phyloP scores from a whole-genome alignment of 2,113 vertebrate species.

The Sprattus sprattus region DNA sequence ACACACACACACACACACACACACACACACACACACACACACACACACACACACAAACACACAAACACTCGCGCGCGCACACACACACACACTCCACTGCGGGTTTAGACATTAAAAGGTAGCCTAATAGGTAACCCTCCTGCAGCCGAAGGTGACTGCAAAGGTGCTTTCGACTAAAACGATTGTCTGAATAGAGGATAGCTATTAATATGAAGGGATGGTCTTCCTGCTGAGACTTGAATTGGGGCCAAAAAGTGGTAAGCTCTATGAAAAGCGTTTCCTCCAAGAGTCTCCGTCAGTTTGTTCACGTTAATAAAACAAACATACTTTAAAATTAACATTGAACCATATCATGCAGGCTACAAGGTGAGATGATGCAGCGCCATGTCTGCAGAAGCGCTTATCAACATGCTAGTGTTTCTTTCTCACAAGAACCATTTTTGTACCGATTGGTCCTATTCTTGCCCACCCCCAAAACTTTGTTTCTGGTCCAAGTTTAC shows the following conservation, averaged over 20 bases:
- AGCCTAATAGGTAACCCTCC: constrained; percentile 44
- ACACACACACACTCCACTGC: constrained; percentile 66
- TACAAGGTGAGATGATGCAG: constrained; percentile 5
- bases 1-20: neutral
- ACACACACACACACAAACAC: constrained; percentile 61
- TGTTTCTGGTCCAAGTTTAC: constrained; percentile 38
- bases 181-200: constrained; percentile 77
- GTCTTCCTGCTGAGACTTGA: neutral
- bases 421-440: neutral
- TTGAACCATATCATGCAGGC: constrained; percentile 15
- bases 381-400: constrained; percentile 46
- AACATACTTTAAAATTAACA: neutral
- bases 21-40: constrained; percentile 10
- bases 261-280: neutral
- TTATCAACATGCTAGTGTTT: constrained; percentile 35
- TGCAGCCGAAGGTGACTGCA: constrained; percentile 85
- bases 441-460: constrained; percentile 9
- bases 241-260: neutral
- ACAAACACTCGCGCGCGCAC: constrained; percentile 54
- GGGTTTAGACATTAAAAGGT: constrained; percentile 42
- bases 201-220: neutral
- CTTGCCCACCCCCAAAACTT: neutral
- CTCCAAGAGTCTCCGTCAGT: neutral
- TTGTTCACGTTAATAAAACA: constrained; percentile 15
- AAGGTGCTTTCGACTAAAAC: constrained; percentile 91